Conservation (phyloP, 2,797 vertebrate genomes). For the Remorina albescens region DNA sequence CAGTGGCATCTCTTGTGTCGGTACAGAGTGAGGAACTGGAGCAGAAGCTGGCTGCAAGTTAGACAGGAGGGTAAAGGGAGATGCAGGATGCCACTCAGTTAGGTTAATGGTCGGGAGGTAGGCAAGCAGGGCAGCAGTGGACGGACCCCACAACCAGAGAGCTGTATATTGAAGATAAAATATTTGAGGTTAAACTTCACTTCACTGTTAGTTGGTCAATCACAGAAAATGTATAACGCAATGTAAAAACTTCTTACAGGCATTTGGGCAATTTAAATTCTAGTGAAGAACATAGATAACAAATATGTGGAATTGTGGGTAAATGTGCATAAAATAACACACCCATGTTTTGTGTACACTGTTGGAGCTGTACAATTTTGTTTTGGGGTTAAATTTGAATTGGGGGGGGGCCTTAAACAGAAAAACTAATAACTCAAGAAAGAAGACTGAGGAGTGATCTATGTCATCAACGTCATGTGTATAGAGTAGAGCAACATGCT, state of each 20-base stretch:
- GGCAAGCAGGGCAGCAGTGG: constrained; percentile 79
- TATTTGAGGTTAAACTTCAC: neutral
- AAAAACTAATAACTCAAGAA: neutral
- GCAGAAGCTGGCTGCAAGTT: constrained; percentile 59
- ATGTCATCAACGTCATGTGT: too few species aligned
- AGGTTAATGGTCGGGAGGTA: constrained; percentile 87
- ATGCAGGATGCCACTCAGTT: constrained; percentile 76
- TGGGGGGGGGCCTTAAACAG: neutral
- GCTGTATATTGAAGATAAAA: constrained; percentile 57
- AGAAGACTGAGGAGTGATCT: too few species aligned
- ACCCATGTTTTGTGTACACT: neutral
- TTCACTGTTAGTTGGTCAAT: neutral
- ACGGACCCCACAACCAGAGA: constrained; percentile 86
- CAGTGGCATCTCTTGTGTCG: constrained; percentile 67
- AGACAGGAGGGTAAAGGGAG: constrained; percentile 61
- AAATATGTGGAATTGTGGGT: too few species aligned
- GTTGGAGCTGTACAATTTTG: too few species aligned
- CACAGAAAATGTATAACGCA: too few species aligned
- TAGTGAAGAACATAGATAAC: too few species aligned
- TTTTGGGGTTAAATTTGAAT: too few species aligned
- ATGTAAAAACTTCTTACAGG: too few species aligned
- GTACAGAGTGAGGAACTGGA: constrained; percentile 53
- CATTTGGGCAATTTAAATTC: too few species aligned
- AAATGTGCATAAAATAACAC: neutral
- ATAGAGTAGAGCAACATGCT: neutral